A percentile compares a stretch with the other conserved stretches of the same genome.
These are phyloP conservation scores for Triops longicaudatus DNA, from an alignment of 1,140 invertebrate genomes.

Conservation along the genomic window DNA sequence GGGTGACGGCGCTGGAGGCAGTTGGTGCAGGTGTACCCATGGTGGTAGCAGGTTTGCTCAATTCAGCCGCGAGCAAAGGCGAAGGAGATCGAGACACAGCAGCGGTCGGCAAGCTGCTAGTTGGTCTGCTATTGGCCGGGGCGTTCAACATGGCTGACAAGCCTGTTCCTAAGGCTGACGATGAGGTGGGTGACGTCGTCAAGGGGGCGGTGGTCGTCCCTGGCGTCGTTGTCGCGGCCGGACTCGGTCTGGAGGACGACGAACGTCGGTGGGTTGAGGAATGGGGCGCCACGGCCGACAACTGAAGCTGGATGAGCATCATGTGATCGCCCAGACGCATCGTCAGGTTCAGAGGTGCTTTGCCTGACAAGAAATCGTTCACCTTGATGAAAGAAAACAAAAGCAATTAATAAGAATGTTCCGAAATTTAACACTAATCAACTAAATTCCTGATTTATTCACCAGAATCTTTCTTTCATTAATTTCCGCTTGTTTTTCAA, in stretches of 20 bases:
- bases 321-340: conserved; percentile 92
- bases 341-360: conserved; percentile 83
- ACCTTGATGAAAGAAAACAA: conserved; percentile 47
- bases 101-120: neutral
- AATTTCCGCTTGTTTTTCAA: too few species aligned
- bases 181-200: conserved; percentile 13
- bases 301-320: conserved; percentile 90
- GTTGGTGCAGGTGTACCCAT: neutral
- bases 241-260: conserved; percentile 21
- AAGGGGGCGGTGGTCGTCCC: conserved; percentile 3
- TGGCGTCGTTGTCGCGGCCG: conserved; percentile 17
- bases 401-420: neutral
- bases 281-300: conserved; percentile 46
- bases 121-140: conserved; percentile 18
- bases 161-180: conserved; percentile 21
- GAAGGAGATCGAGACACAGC: conserved; percentile 21
- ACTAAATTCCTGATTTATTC: too few species aligned
- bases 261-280: conserved; percentile 29
- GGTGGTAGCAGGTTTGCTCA: conserved; percentile 12
- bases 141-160: conserved; percentile 28
- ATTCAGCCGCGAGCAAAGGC: conserved; percentile 18
- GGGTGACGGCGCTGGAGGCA: neutral
- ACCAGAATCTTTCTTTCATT: too few species aligned
- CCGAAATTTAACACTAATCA: neutral
- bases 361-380: conserved; percentile 87